Conservation (phyloP, 2,113 vertebrate genomes). For the Sprattus sprattus region DNA sequence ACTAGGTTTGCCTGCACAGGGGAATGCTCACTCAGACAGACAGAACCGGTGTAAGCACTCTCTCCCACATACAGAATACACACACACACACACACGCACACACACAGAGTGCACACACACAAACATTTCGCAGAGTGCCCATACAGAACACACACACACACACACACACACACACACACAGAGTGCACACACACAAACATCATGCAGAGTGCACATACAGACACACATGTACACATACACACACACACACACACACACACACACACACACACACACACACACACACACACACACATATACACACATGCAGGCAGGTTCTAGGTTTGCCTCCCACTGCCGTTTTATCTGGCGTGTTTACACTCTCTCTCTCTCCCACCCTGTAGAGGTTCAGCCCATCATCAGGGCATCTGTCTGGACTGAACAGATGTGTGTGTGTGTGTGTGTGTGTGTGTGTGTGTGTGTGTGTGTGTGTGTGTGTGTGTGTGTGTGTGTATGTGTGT, state of each 20-base stretch:
- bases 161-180: background rate
- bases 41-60: background rate
- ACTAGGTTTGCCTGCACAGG: constrained; percentile 16
- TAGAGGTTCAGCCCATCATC: background rate
- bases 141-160: background rate
- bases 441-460: too few species aligned
- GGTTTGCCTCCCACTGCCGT: background rate
- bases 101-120: background rate
- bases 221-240: background rate
- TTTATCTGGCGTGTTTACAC: background rate
- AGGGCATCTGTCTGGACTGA: background rate
- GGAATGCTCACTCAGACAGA: constrained; percentile 24
- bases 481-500: too few species aligned
- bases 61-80: background rate
- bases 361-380: background rate
- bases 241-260: background rate
- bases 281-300: background rate
- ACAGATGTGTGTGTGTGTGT: too few species aligned
- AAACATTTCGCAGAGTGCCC: too few species aligned
- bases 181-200: too few species aligned
- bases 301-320: background rate
- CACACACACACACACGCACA: background rate
- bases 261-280: background rate
- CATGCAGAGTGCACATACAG: too few species aligned
- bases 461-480: too few species aligned